phyloP scores from a whole-genome alignment of 2,888 invertebrate genomes.

The Agrotis ipsilon region DNA sequence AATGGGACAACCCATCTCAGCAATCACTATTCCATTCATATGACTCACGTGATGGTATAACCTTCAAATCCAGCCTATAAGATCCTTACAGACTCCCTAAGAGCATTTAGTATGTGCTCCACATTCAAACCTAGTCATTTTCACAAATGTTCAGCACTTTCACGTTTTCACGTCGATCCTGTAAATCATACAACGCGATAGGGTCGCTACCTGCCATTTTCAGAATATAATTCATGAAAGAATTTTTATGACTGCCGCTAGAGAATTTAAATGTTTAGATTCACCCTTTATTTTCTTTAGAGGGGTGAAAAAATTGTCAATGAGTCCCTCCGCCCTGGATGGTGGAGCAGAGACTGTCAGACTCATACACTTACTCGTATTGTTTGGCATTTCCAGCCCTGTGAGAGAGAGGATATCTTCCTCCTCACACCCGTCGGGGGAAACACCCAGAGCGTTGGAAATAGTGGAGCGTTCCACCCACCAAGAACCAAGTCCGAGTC shows the following conservation, averaged over 20 bases:
- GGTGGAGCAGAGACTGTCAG: no score
- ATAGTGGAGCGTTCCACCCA: no score
- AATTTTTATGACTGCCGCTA: constrained; percentile 33
- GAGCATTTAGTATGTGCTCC: constrained; percentile 14
- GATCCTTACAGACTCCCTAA: not conserved
- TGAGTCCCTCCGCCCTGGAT: no score
- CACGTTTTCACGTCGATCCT: constrained; percentile 26
- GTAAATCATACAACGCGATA: constrained; percentile 38
- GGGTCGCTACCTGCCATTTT: constrained; percentile 33
- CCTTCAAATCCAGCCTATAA: not conserved
- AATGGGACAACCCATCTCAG: not conserved
- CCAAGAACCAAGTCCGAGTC: no score
- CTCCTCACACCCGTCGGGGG: no score
- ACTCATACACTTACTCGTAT: no score
- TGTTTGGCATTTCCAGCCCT: no score
- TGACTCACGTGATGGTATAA: not conserved
- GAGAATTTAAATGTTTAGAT: not conserved
- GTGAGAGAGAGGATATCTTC: no score
- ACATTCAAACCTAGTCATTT: constrained; percentile 17
- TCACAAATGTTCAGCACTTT: constrained; percentile 16
- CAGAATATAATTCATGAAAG: constrained; percentile 16
- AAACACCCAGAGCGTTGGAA: no score
- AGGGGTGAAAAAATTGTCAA: no score
- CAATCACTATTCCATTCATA: not conserved
- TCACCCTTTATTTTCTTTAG: no score